These are phyloP conservation scores for Motacilla alba DNA, from an alignment of 2,113 vertebrate genomes.

Conservation along the genomic window DNA sequence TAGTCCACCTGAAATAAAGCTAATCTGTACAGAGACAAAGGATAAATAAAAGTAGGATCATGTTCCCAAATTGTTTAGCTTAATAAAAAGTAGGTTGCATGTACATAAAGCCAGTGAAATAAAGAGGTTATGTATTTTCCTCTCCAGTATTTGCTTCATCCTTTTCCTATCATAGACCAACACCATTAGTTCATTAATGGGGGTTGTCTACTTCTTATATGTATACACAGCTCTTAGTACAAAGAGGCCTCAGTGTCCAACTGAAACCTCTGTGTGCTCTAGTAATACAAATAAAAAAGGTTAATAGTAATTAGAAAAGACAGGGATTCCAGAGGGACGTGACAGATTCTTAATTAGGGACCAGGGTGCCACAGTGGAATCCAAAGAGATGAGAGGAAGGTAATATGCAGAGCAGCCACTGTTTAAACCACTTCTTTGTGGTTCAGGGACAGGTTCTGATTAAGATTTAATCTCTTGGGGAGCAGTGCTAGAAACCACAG, in stretches of 20 bases:
- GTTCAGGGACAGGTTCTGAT: constrained; percentile 16
- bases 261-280: background rate
- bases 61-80: background rate
- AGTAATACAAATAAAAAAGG: constrained; percentile 32
- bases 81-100: background rate
- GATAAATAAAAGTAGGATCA: background rate
- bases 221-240: background rate
- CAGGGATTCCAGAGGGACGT: background rate
- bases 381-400: background rate
- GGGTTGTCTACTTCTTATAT: background rate
- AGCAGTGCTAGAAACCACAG: background rate
- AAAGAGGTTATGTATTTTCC: background rate
- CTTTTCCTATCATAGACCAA: background rate
- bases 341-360: constrained; percentile 47
- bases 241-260: background rate
- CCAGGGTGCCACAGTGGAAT: background rate
- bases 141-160: background rate
- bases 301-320: constrained; percentile 41
- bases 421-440: background rate
- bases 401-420: background rate
- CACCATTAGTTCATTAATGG: background rate
- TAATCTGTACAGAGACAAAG: background rate
- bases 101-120: background rate
- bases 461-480: constrained; percentile 10
- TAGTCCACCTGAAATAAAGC: background rate